A percentile compares a stretch with the other conserved stretches of the same genome.
Conservation (phyloP, 2,888 invertebrate genomes). For the Brachyptera putata region DNA sequence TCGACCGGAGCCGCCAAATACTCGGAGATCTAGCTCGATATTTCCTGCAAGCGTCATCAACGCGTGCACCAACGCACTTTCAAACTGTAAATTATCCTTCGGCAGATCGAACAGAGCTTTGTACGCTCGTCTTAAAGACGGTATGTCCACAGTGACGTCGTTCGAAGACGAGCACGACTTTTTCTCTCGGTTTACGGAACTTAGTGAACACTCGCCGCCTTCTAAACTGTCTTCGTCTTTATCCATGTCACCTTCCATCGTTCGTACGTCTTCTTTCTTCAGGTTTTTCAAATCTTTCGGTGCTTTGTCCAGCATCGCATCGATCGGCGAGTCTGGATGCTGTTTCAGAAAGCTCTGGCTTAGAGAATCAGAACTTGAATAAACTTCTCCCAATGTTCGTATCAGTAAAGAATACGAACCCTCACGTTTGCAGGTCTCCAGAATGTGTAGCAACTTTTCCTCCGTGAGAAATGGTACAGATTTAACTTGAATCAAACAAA, state of each 20-base stretch:
- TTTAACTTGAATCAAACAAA: conserved; percentile 41
- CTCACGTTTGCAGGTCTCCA: conserved; percentile 66
- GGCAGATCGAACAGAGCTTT: conserved; percentile 44
- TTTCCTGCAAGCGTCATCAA: conserved; percentile 58
- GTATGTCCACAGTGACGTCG: conserved; percentile 60
- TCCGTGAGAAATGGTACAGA: conserved; percentile 64
- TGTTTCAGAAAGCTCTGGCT: conserved; percentile 28
- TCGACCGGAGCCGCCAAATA: conserved; percentile 43
- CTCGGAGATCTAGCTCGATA: conserved; percentile 65
- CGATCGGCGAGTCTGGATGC: conserved; percentile 47
- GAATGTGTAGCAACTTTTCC: conserved; percentile 65
- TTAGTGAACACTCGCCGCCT: conserved; percentile 47
- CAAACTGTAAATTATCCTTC: conserved; percentile 42
- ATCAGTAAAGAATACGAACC: conserved; percentile 68
- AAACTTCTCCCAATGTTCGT: conserved; percentile 73
- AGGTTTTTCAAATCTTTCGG: conserved; percentile 52
- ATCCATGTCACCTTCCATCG: conserved; percentile 73
- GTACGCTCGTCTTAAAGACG: conserved; percentile 67
- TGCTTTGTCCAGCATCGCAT: conserved; percentile 52
- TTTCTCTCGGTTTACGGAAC: conserved; percentile 39
- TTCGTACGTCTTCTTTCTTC: conserved; percentile 68
- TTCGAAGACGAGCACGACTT: conserved; percentile 33
- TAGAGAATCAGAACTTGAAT: conserved; percentile 40
- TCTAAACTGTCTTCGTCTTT: conserved; percentile 74
- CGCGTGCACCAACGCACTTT: conserved; percentile 69